Evolutionary conservation across 2,888 invertebrate species (phyloP).

Genomic region (Nemapogon koenigi): DNA sequence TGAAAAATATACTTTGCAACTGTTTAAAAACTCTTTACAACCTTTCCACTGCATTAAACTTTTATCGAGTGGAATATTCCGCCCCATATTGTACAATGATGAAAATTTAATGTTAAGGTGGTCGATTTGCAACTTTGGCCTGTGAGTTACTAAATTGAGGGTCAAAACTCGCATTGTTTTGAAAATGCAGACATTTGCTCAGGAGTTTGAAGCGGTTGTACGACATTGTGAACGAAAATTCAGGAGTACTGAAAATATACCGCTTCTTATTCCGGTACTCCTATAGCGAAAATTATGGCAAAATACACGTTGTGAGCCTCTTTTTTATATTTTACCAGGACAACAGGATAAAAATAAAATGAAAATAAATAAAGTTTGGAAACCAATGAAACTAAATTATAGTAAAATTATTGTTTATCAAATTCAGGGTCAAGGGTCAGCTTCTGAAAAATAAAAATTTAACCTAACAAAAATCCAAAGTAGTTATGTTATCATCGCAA

Average conservation of each 20-base stretch:
- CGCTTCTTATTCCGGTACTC: constrained; percentile 2
- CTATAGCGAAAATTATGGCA: constrained; percentile 4
- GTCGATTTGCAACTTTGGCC: constrained; percentile 1
- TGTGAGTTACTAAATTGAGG: background rate
- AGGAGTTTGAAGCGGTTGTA: constrained; percentile 2
- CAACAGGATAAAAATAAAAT: too few relatives aligned
- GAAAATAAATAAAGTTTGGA: too few relatives aligned
- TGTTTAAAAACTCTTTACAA: too few relatives aligned
- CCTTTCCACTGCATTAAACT: constrained; percentile 3
- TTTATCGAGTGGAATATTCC: constrained; percentile 4
- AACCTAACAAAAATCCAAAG: too few relatives aligned
- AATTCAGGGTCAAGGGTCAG: too few relatives aligned
- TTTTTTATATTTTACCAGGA: too few relatives aligned
- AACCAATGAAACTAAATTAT: too few relatives aligned
- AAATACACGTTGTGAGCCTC: constrained; percentile 5
- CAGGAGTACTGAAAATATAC: background rate
- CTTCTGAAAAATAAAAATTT: too few relatives aligned
- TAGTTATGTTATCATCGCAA: too few relatives aligned
- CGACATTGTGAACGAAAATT: constrained; percentile 1
- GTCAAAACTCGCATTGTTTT: background rate
- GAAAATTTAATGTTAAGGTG: constrained; percentile 7
- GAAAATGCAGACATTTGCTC: constrained; percentile 4
- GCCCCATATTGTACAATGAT: background rate
- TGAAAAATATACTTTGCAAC: too few relatives aligned
- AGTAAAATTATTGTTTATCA: too few relatives aligned